Conservation (phyloP, 2,113 vertebrate species). For the Engraulis encrasicolus region DNA sequence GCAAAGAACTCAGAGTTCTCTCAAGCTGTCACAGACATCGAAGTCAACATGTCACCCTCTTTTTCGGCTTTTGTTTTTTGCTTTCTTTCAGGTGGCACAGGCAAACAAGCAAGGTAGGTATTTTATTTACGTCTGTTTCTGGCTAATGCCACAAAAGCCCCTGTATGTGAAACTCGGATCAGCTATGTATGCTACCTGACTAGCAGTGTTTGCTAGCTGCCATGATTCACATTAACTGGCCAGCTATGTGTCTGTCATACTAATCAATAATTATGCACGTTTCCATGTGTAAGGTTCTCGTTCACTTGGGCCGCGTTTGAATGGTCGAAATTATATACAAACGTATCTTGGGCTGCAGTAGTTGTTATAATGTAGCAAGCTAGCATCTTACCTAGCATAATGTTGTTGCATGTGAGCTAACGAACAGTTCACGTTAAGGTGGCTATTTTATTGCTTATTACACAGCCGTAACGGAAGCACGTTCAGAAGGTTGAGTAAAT, state of each 20-base stretch:
- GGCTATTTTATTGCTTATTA: not conserved
- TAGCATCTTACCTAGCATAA: not conserved
- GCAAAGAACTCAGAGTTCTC: conserved; percentile 10
- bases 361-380: not conserved
- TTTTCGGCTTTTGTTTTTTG: conserved; percentile 35
- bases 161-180: conserved; percentile 1
- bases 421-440: not conserved
- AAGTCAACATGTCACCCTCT: conserved; percentile 16
- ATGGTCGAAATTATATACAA: not conserved
- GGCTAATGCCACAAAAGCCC: not conserved
- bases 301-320: not conserved
- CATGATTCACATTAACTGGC: not conserved
- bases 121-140: not conserved
- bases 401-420: not conserved
- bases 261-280: not conserved
- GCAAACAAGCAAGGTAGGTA: conserved; percentile 46
- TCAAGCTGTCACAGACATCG: not conserved
- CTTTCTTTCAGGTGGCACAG: conserved; percentile 30
- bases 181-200: not conserved
- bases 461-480: too few species aligned
- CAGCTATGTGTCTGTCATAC: not conserved
- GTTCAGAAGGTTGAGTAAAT: too few species aligned
- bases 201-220: not conserved
- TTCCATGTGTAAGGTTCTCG: not conserved
- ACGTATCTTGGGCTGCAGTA: not conserved